Evolutionary conservation across 1,140 invertebrate genomes (phyloP), one percentile per base, ranked within the genome.

Genomic region (Zaprionus capensis): DNA sequence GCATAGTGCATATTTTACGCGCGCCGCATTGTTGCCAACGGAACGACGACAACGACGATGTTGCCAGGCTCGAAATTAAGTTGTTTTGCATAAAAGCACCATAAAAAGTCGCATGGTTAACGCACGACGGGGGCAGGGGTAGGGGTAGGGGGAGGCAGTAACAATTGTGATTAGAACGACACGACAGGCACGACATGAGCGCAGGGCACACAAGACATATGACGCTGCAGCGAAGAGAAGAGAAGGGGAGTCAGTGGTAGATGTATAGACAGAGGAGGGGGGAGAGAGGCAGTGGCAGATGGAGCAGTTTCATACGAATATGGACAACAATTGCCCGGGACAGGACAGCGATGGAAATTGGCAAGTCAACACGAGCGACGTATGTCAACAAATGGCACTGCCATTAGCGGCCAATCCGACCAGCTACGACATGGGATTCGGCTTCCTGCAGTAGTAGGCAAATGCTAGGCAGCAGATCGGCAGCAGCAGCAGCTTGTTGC

Each of bases 21-120:
- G 81, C 41, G 70, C 66, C 34, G 74, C 84, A 83, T 80, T 86
- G 83, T 88, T 78, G 81, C 65, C 26, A 67, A 46, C 41, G 14
- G 14, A 46, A 67, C 63, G 78, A 38, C 36, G 1, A 15, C 31
- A 15, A 41, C 26, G 66, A 31, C 49, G 55, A 71, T 64, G 78
- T 76, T 56, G 69, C 67, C 22, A 71, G 77, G 58, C 62, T 68
- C 69, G 82, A 90, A 90, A 90, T 90, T 90, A 90, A 90, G 85
- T 90, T 90, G 85, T 90, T 90, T 90, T 90, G 85, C 85, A 90
- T 90, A 90, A 90, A 90, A 90, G 85, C 85, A 77, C 85, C 82
- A 90, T 90, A 90, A 90, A 90, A 90, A 90, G 85, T 74, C 78
- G 81, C 79, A 78, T 59, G 64, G 71, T 41, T 63, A 70, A 70